Conservation (phyloP, 1,140 invertebrate species). For the Monomorium pharaonis region DNA sequence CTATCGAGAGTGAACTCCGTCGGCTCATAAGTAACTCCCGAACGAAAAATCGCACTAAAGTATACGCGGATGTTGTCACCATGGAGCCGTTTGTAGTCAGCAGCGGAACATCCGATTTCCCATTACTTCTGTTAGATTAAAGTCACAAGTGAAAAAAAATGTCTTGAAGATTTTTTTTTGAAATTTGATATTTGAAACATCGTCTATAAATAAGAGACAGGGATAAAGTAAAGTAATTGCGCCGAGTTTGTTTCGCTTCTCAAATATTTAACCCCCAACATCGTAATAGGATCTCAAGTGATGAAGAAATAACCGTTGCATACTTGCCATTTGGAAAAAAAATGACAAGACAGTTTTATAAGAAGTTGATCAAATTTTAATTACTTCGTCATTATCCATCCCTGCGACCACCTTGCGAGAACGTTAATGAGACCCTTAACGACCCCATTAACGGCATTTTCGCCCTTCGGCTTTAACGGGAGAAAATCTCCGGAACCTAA, state of each 20-base stretch:
- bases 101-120: background rate
- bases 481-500: constrained; percentile 53
- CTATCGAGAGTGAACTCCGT: constrained; percentile 30
- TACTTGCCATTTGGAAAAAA: constrained; percentile 3
- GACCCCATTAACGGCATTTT: constrained; percentile 53
- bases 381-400: constrained; percentile 46
- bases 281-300: background rate
- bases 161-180: background rate
- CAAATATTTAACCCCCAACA: background rate
- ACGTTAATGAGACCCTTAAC: constrained; percentile 58
- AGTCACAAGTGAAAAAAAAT: background rate
- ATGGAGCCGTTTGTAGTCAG: background rate
- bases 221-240: background rate
- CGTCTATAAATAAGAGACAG: background rate
- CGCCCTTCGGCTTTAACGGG: constrained; percentile 48
- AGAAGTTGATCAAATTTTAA: constrained; percentile 59
- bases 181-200: background rate
- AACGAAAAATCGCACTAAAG: constrained; percentile 28
- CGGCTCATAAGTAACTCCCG: constrained; percentile 38
- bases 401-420: constrained; percentile 26
- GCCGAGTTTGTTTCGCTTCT: background rate
- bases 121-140: constrained; percentile 10
- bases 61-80: constrained; percentile 14
- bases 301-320: background rate
- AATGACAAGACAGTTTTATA: constrained; percentile 33